Conservation (phyloP, 2,113 vertebrate genomes). For the Colistium nudipinnis region DNA sequence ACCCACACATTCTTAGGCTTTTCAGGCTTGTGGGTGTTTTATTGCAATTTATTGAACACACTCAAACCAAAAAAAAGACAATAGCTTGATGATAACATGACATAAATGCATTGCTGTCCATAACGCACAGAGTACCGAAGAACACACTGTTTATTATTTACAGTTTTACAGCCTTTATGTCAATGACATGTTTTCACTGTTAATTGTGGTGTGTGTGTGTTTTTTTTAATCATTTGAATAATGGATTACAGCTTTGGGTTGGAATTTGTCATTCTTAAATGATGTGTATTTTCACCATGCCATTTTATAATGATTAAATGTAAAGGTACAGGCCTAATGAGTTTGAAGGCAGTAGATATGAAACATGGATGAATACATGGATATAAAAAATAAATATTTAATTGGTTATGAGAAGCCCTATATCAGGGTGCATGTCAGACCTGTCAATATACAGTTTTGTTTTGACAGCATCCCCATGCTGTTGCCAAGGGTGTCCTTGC, state of each 20-base stretch:
- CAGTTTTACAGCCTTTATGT: background rate
- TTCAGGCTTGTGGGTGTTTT: background rate
- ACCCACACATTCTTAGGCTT: background rate
- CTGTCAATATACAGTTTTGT: conserved; percentile 65
- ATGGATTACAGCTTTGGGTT: background rate
- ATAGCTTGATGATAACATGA: background rate
- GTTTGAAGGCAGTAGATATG: background rate
- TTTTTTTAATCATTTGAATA: background rate
- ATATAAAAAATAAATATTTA: conserved; percentile 25
- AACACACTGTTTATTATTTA: background rate
- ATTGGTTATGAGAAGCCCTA: conserved; percentile 20
- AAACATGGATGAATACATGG: conserved; percentile 28
- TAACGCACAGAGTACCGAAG: background rate
- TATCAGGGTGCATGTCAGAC: too few relatives aligned
- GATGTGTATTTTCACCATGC: background rate
- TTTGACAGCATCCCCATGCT: conserved; percentile 68
- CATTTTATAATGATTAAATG: background rate
- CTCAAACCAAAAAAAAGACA: background rate
- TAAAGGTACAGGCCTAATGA: background rate
- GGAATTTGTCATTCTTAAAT: background rate
- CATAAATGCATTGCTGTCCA: background rate
- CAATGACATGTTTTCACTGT: background rate
- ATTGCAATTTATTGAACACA: background rate
- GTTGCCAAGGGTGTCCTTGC: conserved; percentile 73
- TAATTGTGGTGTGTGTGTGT: background rate